Conservation (phyloP, 2,113 vertebrate species). For the Calonectris borealis region DNA sequence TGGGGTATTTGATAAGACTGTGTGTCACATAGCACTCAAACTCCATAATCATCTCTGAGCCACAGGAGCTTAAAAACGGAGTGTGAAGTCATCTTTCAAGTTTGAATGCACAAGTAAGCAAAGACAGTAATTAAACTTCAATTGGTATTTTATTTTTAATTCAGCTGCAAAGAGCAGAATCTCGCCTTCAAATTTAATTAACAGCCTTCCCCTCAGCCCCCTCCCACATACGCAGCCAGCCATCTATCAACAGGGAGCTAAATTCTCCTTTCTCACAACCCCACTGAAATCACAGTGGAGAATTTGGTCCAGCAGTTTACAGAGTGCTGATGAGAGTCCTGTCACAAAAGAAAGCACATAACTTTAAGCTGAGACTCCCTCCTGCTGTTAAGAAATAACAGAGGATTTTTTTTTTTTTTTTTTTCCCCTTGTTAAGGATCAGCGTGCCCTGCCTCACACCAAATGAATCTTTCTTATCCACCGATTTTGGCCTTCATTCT, state of each 20-base stretch:
- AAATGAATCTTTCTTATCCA: not conserved
- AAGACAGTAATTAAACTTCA: slow-evolving; percentile 81
- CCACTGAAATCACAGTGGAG: not conserved
- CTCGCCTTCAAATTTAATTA: slow-evolving; percentile 78
- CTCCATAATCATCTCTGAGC: slow-evolving; percentile 70
- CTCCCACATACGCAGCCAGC: slow-evolving; percentile 53
- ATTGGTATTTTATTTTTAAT: slow-evolving; percentile 79
- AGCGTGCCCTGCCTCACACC: not conserved
- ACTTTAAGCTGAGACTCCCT: slow-evolving; percentile 6
- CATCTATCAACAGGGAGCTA: slow-evolving; percentile 60
- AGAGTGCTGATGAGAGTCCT: not conserved
- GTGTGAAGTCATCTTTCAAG: slow-evolving; percentile 77
- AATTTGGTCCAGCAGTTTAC: slow-evolving; percentile 11
- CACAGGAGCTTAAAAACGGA: slow-evolving; percentile 69
- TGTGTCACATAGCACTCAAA: slow-evolving; percentile 65
- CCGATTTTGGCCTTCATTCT: not conserved
- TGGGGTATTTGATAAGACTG: slow-evolving; percentile 63
- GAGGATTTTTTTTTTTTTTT: not conserved
- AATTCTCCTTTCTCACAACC: slow-evolving; percentile 24
- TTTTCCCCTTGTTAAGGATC: not conserved
- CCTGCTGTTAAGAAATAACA: not conserved
- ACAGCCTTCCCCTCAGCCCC: slow-evolving; percentile 53
- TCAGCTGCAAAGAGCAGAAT: slow-evolving; percentile 74
- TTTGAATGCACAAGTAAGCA: slow-evolving; percentile 75
- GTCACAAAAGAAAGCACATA: not conserved